Evolutionary conservation across 1,140 invertebrate species (phyloP).

Genomic region (Papilio xuthus): DNA sequence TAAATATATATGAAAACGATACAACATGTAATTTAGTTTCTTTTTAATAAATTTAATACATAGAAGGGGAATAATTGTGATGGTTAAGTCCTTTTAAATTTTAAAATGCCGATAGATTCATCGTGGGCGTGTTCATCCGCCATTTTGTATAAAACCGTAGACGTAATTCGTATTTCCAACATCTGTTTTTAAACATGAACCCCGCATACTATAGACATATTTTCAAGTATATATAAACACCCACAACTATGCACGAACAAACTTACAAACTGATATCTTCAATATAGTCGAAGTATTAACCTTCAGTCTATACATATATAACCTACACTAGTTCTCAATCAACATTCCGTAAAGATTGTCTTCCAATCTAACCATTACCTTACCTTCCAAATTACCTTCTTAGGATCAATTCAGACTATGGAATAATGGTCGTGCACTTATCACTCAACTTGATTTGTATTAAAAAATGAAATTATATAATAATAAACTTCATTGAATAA

Average conservation of each 20-base stretch:
- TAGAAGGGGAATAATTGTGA: conserved; percentile 69
- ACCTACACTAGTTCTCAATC: neutral
- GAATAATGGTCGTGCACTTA: neutral
- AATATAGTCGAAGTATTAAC: neutral
- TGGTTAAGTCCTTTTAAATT: conserved; percentile 71
- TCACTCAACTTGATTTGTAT: conserved; percentile 21
- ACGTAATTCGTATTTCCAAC: neutral
- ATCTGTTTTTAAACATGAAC: neutral
- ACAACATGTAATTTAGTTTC: conserved; percentile 71
- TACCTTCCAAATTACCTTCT: neutral
- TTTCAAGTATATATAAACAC: neutral
- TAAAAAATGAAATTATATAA: neutral
- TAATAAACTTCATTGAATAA: neutral
- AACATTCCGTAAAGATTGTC: neutral
- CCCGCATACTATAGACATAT: neutral
- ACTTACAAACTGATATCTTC: neutral
- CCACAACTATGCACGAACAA: neutral
- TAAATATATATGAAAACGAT: conserved; percentile 78
- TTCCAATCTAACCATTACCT: neutral
- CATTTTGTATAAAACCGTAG: conserved; percentile 37
- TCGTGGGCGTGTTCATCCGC: conserved; percentile 32
- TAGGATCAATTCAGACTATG: neutral
- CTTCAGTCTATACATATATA: conserved; percentile 9
- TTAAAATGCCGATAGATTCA: conserved; percentile 52
- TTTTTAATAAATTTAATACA: conserved; percentile 58